Evolutionary conservation across 2,113 vertebrate genomes (phyloP).

Genomic region (Chaetodon auriga): DNA sequence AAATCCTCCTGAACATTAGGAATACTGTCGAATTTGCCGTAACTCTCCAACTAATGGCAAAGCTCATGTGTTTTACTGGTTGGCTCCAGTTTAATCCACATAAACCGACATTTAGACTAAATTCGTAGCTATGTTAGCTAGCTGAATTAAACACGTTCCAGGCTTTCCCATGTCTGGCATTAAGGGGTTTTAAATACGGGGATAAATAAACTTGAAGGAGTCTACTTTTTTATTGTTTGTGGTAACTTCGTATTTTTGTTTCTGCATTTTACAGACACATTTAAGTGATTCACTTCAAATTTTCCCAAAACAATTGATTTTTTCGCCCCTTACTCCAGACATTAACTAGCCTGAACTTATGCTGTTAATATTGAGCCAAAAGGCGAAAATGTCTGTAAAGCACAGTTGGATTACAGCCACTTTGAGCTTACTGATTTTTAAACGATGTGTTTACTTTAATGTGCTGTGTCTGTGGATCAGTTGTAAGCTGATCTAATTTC

Average conservation of each 20-base stretch:
- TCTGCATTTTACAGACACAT: not conserved
- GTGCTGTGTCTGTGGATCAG: not conserved
- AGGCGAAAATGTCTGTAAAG: not conserved
- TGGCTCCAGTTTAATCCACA: not conserved
- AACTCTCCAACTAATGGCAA: not conserved
- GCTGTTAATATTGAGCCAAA: not conserved
- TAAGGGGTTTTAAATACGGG: not conserved
- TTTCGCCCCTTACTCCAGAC: not conserved
- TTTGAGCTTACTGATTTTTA: not conserved
- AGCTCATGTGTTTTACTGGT: not conserved
- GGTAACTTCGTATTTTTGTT: not conserved
- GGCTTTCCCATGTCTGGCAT: no score
- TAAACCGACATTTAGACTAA: not conserved
- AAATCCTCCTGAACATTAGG: not conserved
- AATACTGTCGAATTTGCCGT: not conserved
- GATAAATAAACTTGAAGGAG: not conserved
- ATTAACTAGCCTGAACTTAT: not conserved
- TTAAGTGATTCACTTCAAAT: not conserved
- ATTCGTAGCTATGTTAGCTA: not conserved
- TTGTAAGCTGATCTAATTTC: slow-evolving; percentile 3
- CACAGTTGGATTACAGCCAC: not conserved
- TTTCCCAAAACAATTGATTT: no score
- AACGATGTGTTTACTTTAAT: not conserved
- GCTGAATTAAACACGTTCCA: no score
- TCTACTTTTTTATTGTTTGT: not conserved